A percentile compares a stretch with the other conserved stretches of the same genome.
Conservation (phyloP, 2,888 invertebrate species). For the Rosalia funebris region DNA sequence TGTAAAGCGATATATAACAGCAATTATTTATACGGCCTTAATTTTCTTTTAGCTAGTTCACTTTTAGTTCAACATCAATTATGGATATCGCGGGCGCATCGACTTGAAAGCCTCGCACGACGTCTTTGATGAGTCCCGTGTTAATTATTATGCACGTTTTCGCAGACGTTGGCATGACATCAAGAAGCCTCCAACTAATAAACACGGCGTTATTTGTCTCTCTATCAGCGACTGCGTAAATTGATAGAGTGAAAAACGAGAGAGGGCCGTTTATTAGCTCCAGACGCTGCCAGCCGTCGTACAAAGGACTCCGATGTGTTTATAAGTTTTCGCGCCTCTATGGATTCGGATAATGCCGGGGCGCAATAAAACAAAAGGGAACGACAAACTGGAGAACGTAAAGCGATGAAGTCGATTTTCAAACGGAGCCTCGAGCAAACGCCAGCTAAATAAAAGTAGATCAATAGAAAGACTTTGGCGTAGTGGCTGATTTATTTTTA, state of each 20-base stretch:
- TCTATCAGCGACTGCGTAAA: constrained; percentile 14
- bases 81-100: constrained; percentile 2
- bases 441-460: neutral
- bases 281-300: neutral
- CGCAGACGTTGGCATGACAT: constrained; percentile 16
- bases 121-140: constrained; percentile 17
- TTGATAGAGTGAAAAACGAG: constrained; percentile 4
- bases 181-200: constrained; percentile 15
- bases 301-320: constrained; percentile 4
- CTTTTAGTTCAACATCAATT: constrained; percentile 24
- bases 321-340: neutral
- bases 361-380: neutral
- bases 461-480: too few species aligned
- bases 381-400: neutral
- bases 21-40: constrained; percentile 12
- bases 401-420: neutral
- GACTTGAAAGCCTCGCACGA: constrained; percentile 1
- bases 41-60: constrained; percentile 5
- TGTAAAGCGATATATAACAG: constrained; percentile 6
- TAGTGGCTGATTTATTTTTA: too few species aligned
- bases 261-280: constrained; percentile 1
- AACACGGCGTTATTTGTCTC: constrained; percentile 22
- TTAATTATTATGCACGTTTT: constrained; percentile 13
- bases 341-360: too few species aligned
- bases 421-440: neutral